Conservation (phyloP, 2,113 vertebrate species). For the Motacilla tschutschensis region DNA sequence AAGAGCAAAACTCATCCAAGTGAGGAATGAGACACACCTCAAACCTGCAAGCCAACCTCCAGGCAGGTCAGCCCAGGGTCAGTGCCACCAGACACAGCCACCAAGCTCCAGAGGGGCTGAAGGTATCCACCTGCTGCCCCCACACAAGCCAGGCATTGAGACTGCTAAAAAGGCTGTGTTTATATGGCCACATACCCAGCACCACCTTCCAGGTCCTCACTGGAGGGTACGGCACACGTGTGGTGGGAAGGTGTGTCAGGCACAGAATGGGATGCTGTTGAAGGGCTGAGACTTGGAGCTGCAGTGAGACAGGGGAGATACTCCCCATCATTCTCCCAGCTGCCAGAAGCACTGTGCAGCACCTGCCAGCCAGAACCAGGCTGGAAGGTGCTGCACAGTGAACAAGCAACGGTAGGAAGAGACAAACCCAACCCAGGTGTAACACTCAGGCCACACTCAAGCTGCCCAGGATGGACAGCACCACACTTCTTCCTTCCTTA, state of each 20-base stretch:
- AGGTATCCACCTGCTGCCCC: fast-evolving
- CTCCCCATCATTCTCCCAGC: neutral
- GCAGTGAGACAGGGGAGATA: neutral
- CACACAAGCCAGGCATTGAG: neutral
- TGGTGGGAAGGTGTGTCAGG: neutral
- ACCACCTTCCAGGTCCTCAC: neutral
- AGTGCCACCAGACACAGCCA: neutral
- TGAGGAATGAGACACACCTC: neutral
- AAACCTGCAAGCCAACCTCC: neutral
- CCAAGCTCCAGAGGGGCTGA: neutral
- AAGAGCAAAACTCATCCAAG: neutral
- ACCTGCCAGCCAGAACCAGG: neutral
- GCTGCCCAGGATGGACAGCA: neutral
- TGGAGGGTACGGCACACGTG: neutral
- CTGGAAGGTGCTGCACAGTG: neutral
- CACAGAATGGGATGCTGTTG: neutral
- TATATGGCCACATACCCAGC: neutral
- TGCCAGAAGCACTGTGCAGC: neutral
- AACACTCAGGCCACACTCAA: neutral
- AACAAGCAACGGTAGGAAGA: neutral
- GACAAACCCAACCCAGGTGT: neutral
- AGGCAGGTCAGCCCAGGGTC: neutral
- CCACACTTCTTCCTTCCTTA: neutral
- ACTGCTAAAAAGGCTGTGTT: neutral
- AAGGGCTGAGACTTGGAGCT: neutral